Base-by-base conservation (phyloP, 2,888 invertebrate species). In the Synanthedon formicaeformis region DNA sequence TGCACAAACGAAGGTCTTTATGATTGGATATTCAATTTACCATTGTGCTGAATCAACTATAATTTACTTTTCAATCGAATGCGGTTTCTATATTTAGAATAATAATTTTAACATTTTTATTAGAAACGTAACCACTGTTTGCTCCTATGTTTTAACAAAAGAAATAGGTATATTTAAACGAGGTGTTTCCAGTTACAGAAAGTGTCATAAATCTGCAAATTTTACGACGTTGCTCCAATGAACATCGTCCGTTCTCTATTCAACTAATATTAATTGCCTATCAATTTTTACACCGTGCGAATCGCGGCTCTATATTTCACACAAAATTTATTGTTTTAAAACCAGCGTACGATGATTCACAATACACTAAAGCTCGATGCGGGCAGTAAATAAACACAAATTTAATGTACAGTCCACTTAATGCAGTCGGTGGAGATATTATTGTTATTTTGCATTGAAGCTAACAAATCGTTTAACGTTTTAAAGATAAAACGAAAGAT, bases 1-100 rank as follows among this genome's bases (percentile, higher is more conserved):
- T 76, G 73, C 77, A 75, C 77, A 79, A 79, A 70, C 78, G 77
- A 77, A 78, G 78, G 75, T 78, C 76, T 79, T 79, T 80, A 77
- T 69, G 65, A 69, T 64, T 70, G 70, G 71, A 75, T 81, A 80
- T 81, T 81, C 78, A 81, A 81, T 82, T 81, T 76, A 78, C 71
- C 65, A 71, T 69, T 67, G 70, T 73, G 67, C 73, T 75, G 78
- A 79, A 72, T 80, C 74, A 72, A 69, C 72, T 74, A 75, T 76
- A 77, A 80, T 75, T 78, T 73, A 73, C 64, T 70, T 75, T 75
- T 69, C 67, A 78, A 78, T 79, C 49, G 49, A 49, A 49, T 49
- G 41, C 50, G 45, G 45, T 45, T 45, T 45, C 34, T n/a, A 45
- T 45, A 45, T 45, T 34, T 45, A 45, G 14, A 45, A 14, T 45